A percentile compares a stretch with the other conserved stretches of the same genome.
Evolutionary conservation across 2,797 vertebrate species (phyloP).

Genomic region (Bovichtus variegatus): DNA sequence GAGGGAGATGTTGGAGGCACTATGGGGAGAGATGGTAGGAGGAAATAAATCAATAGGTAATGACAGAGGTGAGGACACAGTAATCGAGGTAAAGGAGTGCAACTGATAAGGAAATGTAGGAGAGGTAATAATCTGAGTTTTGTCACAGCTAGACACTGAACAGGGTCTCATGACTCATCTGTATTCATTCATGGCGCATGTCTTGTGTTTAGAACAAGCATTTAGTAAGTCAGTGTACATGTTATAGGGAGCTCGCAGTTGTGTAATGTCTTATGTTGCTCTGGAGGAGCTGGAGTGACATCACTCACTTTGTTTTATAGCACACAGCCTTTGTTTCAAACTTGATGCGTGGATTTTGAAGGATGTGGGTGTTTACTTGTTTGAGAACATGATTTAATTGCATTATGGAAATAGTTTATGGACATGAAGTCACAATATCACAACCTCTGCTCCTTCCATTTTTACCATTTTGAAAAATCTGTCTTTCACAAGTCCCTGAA

Average conservation of each 20-base stretch:
- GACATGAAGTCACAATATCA: not conserved
- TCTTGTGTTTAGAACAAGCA: not conserved
- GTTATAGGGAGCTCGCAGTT: not conserved
- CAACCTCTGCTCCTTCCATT: not conserved
- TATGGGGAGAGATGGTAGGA: not conserved
- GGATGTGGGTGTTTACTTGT: not conserved
- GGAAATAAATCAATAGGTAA: slow-evolving; percentile 24
- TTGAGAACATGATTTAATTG: not conserved
- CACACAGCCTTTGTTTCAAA: not conserved
- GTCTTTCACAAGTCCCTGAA: not conserved
- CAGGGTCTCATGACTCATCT: not conserved
- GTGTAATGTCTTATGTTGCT: not conserved
- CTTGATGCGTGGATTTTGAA: not conserved
- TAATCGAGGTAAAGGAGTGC: slow-evolving; percentile 26
- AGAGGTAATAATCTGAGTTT: slow-evolving; percentile 1
- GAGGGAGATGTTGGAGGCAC: not conserved
- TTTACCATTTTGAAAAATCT: not conserved
- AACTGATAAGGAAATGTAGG: slow-evolving; percentile 12
- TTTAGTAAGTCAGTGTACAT: slow-evolving; percentile 3
- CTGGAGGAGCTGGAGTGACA: not conserved
- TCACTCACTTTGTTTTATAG: not conserved
- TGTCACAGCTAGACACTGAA: not conserved
- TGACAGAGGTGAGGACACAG: slow-evolving; percentile 20
- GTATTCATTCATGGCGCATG: no score
- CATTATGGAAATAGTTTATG: not conserved